Evolutionary conservation across 2,888 invertebrate genomes (phyloP), one percentile per base, ranked within the genome.

Genomic region (Argyra leucocephala): DNA sequence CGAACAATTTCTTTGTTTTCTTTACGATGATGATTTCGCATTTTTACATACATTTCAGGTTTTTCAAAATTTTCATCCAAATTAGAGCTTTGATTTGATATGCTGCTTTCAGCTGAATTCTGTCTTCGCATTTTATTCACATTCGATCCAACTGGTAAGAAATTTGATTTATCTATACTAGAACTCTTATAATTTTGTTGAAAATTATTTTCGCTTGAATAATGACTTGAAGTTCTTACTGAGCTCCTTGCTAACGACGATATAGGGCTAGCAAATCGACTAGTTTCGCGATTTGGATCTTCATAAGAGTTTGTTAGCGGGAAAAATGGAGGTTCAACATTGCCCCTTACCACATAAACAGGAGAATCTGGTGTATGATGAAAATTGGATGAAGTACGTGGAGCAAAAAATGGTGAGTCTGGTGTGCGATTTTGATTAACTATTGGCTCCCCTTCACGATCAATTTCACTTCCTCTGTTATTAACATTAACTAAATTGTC

Each of bases 21-120:
- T 70, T 66, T 12, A 65, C 71, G 9, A 48, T 48, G 15, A 48
- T 48, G 48, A 64, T 64, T 63, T 12, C 60, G 64, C 12, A 70
- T 15, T 12, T 3, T 58, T 12, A 58, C 22, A 15, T 31, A 21
- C 6, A 21, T 21, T 10, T 21, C 9, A 21, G 12, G 10, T 18
- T 36, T 37, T 15, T 37, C 62, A 57, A 62, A 67, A 22, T 69
- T 69, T 58, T 79, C 79, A 63, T 80, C 80, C 63, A 76, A 69
- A 65, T 75, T 79, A 18, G 76, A 70, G 66, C 80, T 80, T 67
- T 80, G 79, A 72, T 78, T 79, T 37, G 79, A 79, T 31, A 79
- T 77, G 69, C 79, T 80, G 65, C 80, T 80, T 68, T 80, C 80
- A 3, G 78, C 79, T 0, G 80, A 80, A 1, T 80, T 76, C 69